phyloP scores from a whole-genome alignment of 2,113 vertebrate genomes.

The Istiophorus platypterus region DNA sequence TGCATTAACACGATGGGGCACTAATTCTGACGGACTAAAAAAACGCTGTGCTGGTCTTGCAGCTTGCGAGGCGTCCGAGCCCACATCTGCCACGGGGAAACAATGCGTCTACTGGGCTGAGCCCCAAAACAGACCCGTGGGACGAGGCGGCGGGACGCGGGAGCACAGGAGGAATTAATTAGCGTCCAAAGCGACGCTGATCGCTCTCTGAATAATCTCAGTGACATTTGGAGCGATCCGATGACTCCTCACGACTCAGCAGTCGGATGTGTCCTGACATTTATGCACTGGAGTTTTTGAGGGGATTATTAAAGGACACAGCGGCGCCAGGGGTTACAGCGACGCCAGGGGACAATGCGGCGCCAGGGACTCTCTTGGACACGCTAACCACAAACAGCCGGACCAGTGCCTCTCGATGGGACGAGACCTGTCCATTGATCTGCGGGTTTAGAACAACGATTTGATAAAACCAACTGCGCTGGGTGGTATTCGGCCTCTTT shows the following conservation, averaged over 20 bases:
- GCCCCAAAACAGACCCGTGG: no score
- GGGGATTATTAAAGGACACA: conserved; percentile 52
- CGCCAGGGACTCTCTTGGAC: no score
- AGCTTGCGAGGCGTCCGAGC: no score
- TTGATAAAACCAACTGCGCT: conserved; percentile 10
- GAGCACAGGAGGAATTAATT: conserved; percentile 30
- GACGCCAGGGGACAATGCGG: no score
- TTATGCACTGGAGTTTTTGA: conserved; percentile 50
- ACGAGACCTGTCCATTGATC: conserved; percentile 1
- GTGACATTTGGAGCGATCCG: conserved; percentile 62
- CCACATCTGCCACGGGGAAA: no score
- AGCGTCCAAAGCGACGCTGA: conserved; percentile 12
- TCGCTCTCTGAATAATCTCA: conserved; percentile 56
- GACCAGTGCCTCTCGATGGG: no score
- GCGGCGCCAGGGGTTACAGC: not conserved
- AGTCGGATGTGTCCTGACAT: conserved; percentile 55
- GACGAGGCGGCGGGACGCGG: no score
- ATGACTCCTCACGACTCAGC: conserved; percentile 44
- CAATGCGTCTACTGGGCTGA: not conserved
- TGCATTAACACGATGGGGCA: no score
- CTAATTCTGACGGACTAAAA: no score
- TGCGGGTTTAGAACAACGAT: not conserved
- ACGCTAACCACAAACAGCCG: no score
- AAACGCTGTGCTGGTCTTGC: no score
- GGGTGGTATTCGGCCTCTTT: not conserved